Percentiles rank a stretch among this genome's conserved stretches.
Evolutionary conservation across 2,113 vertebrate species (phyloP).

Genomic region (Zosterops hypoxanthus): DNA sequence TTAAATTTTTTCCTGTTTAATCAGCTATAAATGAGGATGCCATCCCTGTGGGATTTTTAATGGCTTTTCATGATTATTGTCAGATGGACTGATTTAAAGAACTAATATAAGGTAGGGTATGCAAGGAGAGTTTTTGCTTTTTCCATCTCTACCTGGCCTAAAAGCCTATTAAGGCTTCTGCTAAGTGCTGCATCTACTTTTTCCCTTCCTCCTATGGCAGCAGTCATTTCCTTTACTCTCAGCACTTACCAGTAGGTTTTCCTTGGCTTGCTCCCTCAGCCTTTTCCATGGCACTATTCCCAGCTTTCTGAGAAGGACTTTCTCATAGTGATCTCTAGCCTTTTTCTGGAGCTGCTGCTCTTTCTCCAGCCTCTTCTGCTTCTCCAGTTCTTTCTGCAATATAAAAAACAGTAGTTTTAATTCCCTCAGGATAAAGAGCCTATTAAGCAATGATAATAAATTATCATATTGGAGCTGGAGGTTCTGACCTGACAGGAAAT

Average conservation of each 20-base stretch:
- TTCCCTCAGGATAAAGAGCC: neutral
- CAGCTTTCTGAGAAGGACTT: constrained; percentile 73
- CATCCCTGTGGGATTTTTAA: neutral
- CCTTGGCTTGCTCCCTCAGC: constrained; percentile 74
- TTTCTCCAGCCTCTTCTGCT: constrained; percentile 76
- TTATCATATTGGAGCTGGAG: neutral
- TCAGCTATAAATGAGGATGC: neutral
- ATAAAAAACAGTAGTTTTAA: neutral
- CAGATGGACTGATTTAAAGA: neutral
- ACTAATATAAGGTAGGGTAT: neutral
- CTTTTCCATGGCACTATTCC: constrained; percentile 89
- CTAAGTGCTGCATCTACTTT: neutral
- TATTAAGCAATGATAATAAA: neutral
- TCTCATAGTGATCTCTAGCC: constrained; percentile 82
- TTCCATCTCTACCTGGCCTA: neutral
- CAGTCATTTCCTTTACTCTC: neutral
- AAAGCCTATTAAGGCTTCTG: neutral
- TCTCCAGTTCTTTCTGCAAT: constrained; percentile 86
- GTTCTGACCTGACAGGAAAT: neutral
- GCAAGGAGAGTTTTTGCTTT: neutral
- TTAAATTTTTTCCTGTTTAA: neutral
- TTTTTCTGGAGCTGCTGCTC: constrained; percentile 75
- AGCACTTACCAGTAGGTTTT: constrained; percentile 77
- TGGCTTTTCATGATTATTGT: neutral
- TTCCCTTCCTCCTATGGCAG: neutral